Conservation (phyloP, 1,140 invertebrate species). For the Drosophila repletoides region DNA sequence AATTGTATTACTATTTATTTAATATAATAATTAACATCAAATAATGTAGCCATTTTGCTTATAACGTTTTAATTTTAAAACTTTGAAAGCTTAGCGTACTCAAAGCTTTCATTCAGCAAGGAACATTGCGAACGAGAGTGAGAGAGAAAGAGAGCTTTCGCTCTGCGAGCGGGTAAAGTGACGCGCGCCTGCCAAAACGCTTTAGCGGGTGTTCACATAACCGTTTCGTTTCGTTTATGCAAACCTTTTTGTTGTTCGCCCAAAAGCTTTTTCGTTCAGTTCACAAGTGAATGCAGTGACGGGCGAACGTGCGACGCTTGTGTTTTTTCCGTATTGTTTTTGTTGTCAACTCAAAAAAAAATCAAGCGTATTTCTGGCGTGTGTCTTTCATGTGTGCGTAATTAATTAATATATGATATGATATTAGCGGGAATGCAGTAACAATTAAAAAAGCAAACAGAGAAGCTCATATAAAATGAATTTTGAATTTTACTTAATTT, state of each 20-base stretch:
- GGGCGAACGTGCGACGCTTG: constrained; percentile 38
- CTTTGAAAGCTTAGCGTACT: no score
- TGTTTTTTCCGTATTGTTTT: constrained; percentile 29
- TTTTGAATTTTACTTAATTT: constrained; percentile 23
- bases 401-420: constrained; percentile 51
- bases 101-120: no score
- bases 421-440: constrained; percentile 30
- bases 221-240: constrained; percentile 21
- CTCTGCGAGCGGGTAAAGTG: neutral
- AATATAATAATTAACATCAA: no score
- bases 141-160: neutral
- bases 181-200: constrained; percentile 4
- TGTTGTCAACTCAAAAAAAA: constrained; percentile 38
- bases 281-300: constrained; percentile 30
- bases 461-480: constrained; percentile 51
- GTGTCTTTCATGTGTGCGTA: constrained; percentile 59
- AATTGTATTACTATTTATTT: neutral
- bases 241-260: neutral
- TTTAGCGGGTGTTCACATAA: constrained; percentile 10
- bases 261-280: constrained; percentile 41
- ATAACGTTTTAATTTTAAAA: no score
- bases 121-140: no score
- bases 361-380: constrained; percentile 41
- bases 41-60: no score
- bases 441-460: constrained; percentile 14